Percentiles rank a stretch among this genome's conserved stretches.
Evolutionary conservation across 1,140 invertebrate genomes (phyloP).

Genomic region (Wasmannia auropunctata): DNA sequence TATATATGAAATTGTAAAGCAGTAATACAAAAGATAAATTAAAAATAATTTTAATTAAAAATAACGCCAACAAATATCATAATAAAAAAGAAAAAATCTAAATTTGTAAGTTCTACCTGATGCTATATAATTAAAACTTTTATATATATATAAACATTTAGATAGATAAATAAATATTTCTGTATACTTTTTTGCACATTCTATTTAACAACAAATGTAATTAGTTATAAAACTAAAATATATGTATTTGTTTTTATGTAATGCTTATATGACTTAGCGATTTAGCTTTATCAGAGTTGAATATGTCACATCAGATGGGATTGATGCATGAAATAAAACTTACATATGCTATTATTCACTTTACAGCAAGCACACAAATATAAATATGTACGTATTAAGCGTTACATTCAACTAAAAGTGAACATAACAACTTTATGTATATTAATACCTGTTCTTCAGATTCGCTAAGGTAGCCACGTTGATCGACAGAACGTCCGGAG

Average conservation of each 20-base stretch:
- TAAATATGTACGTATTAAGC: constrained; percentile 17
- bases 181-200: not conserved
- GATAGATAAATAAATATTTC: not conserved
- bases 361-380: constrained; percentile 31
- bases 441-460: constrained; percentile 82
- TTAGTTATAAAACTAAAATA: constrained; percentile 13
- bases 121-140: not conserved
- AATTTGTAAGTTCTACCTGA: constrained; percentile 7
- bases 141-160: not conserved
- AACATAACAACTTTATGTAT: constrained; percentile 57
- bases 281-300: constrained; percentile 7
- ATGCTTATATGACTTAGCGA: not conserved
- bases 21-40: not conserved
- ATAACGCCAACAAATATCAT: not conserved
- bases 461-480: constrained; percentile 80
- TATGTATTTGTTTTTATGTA: not conserved
- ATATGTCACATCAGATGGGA: not conserved
- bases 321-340: constrained; percentile 32
- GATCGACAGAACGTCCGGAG: constrained; percentile 80
- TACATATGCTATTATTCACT: constrained; percentile 10
- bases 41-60: not conserved
- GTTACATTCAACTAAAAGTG: constrained; percentile 53
- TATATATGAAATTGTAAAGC: constrained; percentile 13
- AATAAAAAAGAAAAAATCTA: not conserved
- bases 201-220: not conserved